Evolutionary conservation across 1,140 invertebrate genomes (phyloP), one percentile per base, ranked within the genome.

Genomic region (Drosophila obscura): DNA sequence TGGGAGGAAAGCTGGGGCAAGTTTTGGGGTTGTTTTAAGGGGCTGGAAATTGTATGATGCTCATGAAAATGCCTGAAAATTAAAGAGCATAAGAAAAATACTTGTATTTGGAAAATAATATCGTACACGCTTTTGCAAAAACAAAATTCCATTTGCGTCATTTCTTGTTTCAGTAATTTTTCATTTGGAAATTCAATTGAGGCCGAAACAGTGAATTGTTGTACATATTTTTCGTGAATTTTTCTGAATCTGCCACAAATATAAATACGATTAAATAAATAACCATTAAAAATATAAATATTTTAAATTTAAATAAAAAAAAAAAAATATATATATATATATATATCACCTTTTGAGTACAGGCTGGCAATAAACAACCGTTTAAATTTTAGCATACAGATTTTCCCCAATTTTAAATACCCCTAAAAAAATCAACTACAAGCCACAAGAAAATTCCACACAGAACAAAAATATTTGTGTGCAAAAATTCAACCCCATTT

Each of bases 401-500:
- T 48, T 65, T 35, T 5, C n/a, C 13, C 4, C 35, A 13, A 28
- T 22, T 24, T 24, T 15, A n/a, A 50, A 50, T 31, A 24, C 9
- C 2, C 4, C 8, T 22, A 48, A 56, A 44, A 8, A 22, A 28
- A 55, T 28, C 1, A 52, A 16, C 9, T 1, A 39, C 4, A 26
- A 53, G 4, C 35, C 11, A 22, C 3, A 49, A 68, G 6, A 22
- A 56, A 26, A 50, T 6, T 35, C 5, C 15, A 49, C 13, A 4
- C 13, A n/a, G 13, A 62, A 9, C 59, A 51, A 16, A 73, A 73
- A 56, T 63, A 63, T 73, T 73, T 45, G 9, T 8, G 13, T 15
- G 9, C 11, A 45, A 28, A 63, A 56, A 7, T 11, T 49, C 44
- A 63, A 39, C 35, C 24, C 19, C 28, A 5, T 51, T 69, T 59